Evolutionary conservation across 2,797 vertebrate genomes (phyloP), one percentile per base, ranked within the genome.

Genomic region (Silurus aristotelis): DNA sequence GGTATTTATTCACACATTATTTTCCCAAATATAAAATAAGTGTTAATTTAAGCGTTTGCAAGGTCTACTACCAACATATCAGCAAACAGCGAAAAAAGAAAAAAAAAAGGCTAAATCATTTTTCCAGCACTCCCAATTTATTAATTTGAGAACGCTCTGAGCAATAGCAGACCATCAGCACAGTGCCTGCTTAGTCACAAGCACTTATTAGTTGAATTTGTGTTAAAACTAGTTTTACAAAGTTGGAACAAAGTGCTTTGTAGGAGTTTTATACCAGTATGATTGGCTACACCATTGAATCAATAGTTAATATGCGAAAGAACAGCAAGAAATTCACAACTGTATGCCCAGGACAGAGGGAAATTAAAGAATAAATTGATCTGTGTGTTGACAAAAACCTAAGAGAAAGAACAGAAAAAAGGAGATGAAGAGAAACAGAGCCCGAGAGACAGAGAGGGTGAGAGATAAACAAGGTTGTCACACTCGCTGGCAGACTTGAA

Each of bases 261-360:
- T 15, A 38, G 17, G 67, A 56, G 46, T 17, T 22, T 20, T 66
- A 43, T 20, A 12, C 8, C 55, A 17, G 58, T 79, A 22, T 63
- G 31, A 38, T 20, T 63, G 55, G 70, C 79, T 25, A 84, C 76
- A 71, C 71, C 85, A 71, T 82, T 66, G 56, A 76, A 90, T 90
- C 83, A 89, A 91, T 90, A 73, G 91, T 90, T 94, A 87, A 88
- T 92, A 85, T 91, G 87, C 27, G 31, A 55, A 87, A 91, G 87
- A 90, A 90, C 89, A 93, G 90, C 87, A 90, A 83, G 56, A 87
- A 89, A 90, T 88, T 93, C 91, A 91, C 86, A 85, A 80, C 60
- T 22, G 68, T 72, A 31, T 83, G 20, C 6, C 66, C 70, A 86
- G 55, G 83, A 31, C 13, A 64, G 58, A 76, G 55, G 60, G 81